phyloP scores from a whole-genome alignment of 1,140 invertebrate species.

The roundworm (Caenorhabditis elegans) region DNA sequence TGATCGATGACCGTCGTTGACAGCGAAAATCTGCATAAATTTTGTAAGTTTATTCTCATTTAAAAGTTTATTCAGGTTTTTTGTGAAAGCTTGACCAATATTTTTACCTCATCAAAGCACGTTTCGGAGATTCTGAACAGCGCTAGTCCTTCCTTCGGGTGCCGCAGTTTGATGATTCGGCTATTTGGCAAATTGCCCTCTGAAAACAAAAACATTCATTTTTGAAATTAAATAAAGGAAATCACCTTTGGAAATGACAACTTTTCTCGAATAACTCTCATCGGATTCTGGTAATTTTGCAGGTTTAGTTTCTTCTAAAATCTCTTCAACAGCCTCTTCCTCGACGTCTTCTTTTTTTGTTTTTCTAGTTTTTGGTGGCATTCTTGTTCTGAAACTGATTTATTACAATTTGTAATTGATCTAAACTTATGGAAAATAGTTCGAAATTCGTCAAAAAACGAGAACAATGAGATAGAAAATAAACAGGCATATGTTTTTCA shows the following conservation, averaged over 20 bases:
- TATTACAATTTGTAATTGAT: no score
- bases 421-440: neutral
- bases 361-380: conserved; percentile 20
- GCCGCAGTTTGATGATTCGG: neutral
- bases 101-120: neutral
- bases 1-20: conserved; percentile 3
- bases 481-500: neutral
- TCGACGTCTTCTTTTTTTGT: neutral
- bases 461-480: neutral
- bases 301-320: conserved; percentile 22
- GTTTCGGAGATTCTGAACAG: neutral
- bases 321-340: neutral
- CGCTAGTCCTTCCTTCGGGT: neutral
- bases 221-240: neutral
- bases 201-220: neutral
- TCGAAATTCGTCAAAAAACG: conserved; percentile 10
- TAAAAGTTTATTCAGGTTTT: no score
- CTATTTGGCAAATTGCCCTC: neutral
- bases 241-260: neutral
- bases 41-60: no score
- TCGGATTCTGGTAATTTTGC: neutral
- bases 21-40: neutral
- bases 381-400: neutral
- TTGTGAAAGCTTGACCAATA: no score
- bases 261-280: neutral